Evolutionary conservation across 1,140 invertebrate genomes (phyloP).

Genomic region (Wiebesia pumilae): DNA sequence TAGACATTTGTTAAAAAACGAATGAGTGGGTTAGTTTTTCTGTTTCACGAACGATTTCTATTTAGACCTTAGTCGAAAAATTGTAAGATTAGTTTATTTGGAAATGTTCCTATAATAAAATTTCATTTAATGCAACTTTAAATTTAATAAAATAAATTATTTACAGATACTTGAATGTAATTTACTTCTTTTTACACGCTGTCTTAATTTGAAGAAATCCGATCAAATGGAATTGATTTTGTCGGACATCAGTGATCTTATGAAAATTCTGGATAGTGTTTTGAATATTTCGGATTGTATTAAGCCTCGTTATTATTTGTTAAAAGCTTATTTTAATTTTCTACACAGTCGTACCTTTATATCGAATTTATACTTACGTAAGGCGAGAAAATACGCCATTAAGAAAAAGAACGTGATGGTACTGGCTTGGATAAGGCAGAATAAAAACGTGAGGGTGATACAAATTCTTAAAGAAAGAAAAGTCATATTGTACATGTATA

Average conservation of each 20-base stretch:
- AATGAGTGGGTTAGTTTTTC: neutral
- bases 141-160: neutral
- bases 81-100: neutral
- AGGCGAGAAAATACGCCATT: constrained; percentile 45
- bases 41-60: neutral
- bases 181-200: constrained; percentile 54
- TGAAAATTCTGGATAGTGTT: constrained; percentile 17
- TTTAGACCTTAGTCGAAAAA: neutral
- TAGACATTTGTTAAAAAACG: neutral
- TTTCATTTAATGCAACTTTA: neutral
- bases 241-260: constrained; percentile 29
- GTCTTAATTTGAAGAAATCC: constrained; percentile 55
- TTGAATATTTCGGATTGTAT: constrained; percentile 29
- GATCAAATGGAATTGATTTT: constrained; percentile 35
- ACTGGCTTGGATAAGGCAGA: constrained; percentile 55
- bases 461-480: neutral
- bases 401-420: constrained; percentile 53
- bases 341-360: constrained; percentile 17
- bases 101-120: neutral
- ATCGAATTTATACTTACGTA: constrained; percentile 19
- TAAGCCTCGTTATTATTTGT: constrained; percentile 56
- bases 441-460: constrained; percentile 54
- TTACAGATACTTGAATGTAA: constrained; percentile 58
- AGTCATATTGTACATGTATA: constrained; percentile 21
- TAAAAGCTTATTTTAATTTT: constrained; percentile 55